Percentiles rank a stretch among this genome's conserved stretches.
These are phyloP conservation scores for Synchiropus splendidus DNA, from an alignment of 2,113 vertebrate species.

Conservation along the genomic window DNA sequence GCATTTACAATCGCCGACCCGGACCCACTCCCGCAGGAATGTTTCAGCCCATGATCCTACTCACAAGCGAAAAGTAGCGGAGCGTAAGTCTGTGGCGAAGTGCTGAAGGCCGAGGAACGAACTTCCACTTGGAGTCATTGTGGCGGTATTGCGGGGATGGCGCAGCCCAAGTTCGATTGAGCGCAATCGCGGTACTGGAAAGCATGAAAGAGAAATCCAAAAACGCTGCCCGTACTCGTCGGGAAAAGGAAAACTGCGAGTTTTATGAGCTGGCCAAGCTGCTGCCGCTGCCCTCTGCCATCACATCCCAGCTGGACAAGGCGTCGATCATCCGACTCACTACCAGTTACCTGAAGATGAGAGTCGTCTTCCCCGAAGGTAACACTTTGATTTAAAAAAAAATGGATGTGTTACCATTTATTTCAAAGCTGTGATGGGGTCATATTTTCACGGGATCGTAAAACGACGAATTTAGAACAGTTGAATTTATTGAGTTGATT, in stretches of 20 bases:
- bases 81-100: no score
- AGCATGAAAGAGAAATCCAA: constrained; percentile 98
- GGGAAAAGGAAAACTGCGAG: constrained; percentile 98
- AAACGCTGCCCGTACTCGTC: constrained; percentile 94
- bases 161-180: constrained; percentile 2
- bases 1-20: no score
- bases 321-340: constrained; percentile 97
- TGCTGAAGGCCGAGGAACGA: no score
- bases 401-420: no score
- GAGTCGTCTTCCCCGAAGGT: constrained; percentile 95
- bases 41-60: no score
- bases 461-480: no score
- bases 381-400: constrained; percentile 12
- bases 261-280: constrained; percentile 98
- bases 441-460: no score
- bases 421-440: no score
- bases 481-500: no score
- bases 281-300: constrained; percentile 91
- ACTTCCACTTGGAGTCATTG: no score
- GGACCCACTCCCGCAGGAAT: neutral
- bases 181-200: constrained; percentile 5
- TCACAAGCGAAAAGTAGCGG: no score
- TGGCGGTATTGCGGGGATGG: neutral
- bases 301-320: constrained; percentile 98
- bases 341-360: constrained; percentile 97